Evolutionary conservation across 2,888 invertebrate species (phyloP).

Genomic region (Acrobeloides nanus): DNA sequence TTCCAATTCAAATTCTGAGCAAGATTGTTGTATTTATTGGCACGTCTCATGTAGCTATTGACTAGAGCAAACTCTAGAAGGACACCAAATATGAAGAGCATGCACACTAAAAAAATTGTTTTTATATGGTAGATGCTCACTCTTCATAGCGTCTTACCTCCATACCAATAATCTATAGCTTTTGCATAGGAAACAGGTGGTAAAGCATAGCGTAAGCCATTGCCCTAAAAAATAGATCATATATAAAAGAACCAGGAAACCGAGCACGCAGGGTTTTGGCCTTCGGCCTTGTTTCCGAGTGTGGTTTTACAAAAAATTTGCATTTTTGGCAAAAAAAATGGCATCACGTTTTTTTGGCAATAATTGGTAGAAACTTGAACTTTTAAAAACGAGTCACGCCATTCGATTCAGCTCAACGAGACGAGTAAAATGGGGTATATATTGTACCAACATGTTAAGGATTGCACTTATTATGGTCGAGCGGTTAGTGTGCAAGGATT

Average conservation of each 20-base stretch:
- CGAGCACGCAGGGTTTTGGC: too few species aligned
- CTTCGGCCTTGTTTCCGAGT: too few species aligned
- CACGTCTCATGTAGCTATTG: constrained; percentile 39
- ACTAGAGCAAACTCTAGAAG: constrained; percentile 45
- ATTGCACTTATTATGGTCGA: too few species aligned
- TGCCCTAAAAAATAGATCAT: constrained; percentile 25
- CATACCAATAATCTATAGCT: constrained; percentile 45
- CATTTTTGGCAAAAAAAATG: too few species aligned
- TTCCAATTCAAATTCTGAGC: constrained; percentile 35
- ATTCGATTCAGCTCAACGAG: too few species aligned
- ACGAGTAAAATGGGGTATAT: too few species aligned
- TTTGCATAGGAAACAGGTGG: constrained; percentile 44
- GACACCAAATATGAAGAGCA: constrained; percentile 46
- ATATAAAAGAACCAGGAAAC: not conserved
- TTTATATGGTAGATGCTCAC: not conserved
- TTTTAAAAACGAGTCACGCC: too few species aligned
- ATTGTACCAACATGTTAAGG: too few species aligned
- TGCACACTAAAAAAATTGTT: constrained; percentile 33
- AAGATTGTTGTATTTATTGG: constrained; percentile 44
- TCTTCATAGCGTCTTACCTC: constrained; percentile 22
- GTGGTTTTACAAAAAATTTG: too few species aligned
- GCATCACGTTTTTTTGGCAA: too few species aligned
- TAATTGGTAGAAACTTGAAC: too few species aligned
- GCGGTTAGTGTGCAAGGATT: not conserved
- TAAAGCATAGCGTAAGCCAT: constrained; percentile 41